Percentiles rank a stretch among this genome's conserved stretches.
Evolutionary conservation across 2,113 vertebrate species (phyloP).

Genomic region (Reinhardtius hippoglossoides): DNA sequence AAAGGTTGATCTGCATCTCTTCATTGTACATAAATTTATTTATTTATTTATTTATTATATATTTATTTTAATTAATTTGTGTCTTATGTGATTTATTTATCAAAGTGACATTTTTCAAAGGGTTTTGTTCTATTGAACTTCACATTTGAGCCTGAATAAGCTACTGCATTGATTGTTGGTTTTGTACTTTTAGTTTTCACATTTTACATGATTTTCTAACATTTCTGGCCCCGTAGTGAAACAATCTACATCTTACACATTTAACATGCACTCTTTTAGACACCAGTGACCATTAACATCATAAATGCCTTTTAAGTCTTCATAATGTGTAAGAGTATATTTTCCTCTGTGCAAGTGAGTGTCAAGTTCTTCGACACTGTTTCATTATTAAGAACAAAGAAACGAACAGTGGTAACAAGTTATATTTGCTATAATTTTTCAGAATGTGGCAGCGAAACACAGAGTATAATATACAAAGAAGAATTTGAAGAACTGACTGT

Average conservation of each 20-base stretch:
- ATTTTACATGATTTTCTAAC: slow-evolving; percentile 7
- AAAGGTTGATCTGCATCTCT: slow-evolving; percentile 44
- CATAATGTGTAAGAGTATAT: slow-evolving; percentile 30
- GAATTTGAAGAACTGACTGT: slow-evolving; percentile 3
- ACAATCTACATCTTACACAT: slow-evolving; percentile 17
- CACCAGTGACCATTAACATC: slow-evolving; percentile 32
- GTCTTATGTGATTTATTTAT: slow-evolving; percentile 67
- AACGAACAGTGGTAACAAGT: slow-evolving; percentile 22
- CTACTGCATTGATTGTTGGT: slow-evolving; percentile 20
- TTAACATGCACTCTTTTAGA: slow-evolving; percentile 14
- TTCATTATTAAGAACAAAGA: slow-evolving; percentile 5
- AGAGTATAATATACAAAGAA: background rate
- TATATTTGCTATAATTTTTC: slow-evolving; percentile 43
- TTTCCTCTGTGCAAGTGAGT: slow-evolving; percentile 38
- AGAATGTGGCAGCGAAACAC: slow-evolving; percentile 44
- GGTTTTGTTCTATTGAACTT: slow-evolving; percentile 32
- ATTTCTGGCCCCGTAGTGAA: slow-evolving; percentile 36
- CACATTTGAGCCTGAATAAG: slow-evolving; percentile 38
- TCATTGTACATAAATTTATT: slow-evolving; percentile 69
- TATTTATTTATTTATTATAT: slow-evolving; percentile 70
- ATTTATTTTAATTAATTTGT: slow-evolving; percentile 64
- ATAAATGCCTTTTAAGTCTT: slow-evolving; percentile 31
- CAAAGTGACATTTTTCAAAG: slow-evolving; percentile 35
- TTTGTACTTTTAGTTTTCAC: slow-evolving; percentile 2
- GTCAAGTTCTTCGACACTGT: slow-evolving; percentile 30